Evolutionary conservation across 2,797 vertebrate species (phyloP), one percentile per base, ranked within the genome.

Genomic region (Sebastes vulpes): DNA sequence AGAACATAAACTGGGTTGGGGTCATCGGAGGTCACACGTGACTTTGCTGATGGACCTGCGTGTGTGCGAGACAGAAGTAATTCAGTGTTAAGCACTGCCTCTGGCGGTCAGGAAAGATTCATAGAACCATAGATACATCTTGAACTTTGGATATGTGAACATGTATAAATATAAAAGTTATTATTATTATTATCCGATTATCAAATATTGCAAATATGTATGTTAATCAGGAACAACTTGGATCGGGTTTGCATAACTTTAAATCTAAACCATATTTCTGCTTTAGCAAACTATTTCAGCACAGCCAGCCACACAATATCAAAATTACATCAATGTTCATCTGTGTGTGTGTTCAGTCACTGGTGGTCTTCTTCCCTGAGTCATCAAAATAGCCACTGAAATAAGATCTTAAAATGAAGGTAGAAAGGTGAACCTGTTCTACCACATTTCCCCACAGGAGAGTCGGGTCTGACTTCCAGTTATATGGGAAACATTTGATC

Each of bases 401-500:
- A 83, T 68, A 75, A 67, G 65, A 81, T 88, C 77, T 79, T 16
- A 23, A 52, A 74, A 69, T 42, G 53, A 61, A 75, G 72, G 67
- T 86, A 72, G 78, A 71, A 69, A 79, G 78, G 57, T 82, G 60
- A 90, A 84, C 79, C 69, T 74, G 68, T 72, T 89, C 81, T 64
- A 78, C 83, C 63, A 73, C 46, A 71, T 86, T 83, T 79, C 75
- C 69, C 66, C 79, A 63, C 65, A 64, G 67, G 74, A 85, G 76
- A 87, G 65, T 72, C 70, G 28, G 57, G 26, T 74, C 71, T 67
- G 79, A 82, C 81, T 82, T 72, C 61, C 83, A 84, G 79, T 83
- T 73, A 74, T 77, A 76, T 69, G 42, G 75, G 74, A 88, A 71
- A 75, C 88, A 90, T 90, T 87, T 91, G 83, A 92, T 92, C 82